These are phyloP conservation scores for Columba guinea DNA, from an alignment of 2,797 vertebrate genomes.

Conservation along the genomic window DNA sequence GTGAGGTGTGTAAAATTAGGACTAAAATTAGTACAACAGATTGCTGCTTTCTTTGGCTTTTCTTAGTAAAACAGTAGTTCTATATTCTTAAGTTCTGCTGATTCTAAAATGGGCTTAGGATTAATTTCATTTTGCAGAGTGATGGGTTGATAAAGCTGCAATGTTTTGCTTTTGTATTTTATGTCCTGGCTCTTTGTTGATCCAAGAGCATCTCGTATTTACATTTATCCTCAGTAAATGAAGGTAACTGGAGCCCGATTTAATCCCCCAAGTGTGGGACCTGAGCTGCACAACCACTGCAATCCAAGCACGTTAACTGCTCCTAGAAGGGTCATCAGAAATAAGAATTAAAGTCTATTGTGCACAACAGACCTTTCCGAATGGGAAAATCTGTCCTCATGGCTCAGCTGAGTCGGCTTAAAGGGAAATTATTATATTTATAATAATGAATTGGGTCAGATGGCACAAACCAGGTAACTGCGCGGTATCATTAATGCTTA, in stretches of 20 bases:
- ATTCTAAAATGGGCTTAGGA: not conserved
- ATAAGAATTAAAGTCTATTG: not conserved
- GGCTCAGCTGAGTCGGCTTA: not conserved
- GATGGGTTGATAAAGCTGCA: not conserved
- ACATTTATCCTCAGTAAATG: not conserved
- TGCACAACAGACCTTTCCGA: not conserved
- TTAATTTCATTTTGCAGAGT: not conserved
- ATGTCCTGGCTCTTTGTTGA: not conserved
- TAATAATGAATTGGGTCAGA: not conserved
- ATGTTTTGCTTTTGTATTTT: not conserved
- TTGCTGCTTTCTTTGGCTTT: not conserved
- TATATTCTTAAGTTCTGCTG: not conserved
- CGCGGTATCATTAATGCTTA: not conserved
- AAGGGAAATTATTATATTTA: not conserved
- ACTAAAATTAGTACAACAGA: not conserved
- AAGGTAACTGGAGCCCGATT: not conserved
- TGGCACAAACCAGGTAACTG: not conserved
- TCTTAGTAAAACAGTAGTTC: not conserved
- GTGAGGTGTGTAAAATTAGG: constrained; percentile 6
- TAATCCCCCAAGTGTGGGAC: not conserved
- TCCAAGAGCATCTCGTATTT: not conserved
- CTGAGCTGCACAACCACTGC: not conserved
- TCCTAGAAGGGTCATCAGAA: not conserved
- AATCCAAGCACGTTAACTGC: not conserved
- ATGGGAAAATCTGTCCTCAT: not conserved